Conservation (phyloP, 2,797 vertebrate species). For the Champsocephalus esox region DNA sequence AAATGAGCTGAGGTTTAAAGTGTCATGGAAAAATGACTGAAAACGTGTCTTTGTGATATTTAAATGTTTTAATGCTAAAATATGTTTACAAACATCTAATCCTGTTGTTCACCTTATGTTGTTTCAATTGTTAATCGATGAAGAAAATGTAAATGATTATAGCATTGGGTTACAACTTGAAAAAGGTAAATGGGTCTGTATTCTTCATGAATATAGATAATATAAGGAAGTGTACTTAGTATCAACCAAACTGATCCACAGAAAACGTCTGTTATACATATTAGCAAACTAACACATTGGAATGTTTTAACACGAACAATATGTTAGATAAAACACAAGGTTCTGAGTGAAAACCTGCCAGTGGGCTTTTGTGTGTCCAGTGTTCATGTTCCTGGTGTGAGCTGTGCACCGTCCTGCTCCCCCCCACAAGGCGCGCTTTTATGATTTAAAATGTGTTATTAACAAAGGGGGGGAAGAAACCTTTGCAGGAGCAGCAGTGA, state of each 20-base stretch:
- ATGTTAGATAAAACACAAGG: background rate
- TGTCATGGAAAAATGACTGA: too few species aligned
- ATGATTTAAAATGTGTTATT: constrained; percentile 60
- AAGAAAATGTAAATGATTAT: too few species aligned
- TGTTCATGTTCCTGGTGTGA: background rate
- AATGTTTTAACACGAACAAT: background rate
- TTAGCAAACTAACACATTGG: background rate
- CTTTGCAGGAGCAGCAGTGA: constrained; percentile 34
- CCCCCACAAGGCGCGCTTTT: background rate
- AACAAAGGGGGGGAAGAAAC: constrained; percentile 41
- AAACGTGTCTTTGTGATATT: too few species aligned
- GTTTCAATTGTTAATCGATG: too few species aligned
- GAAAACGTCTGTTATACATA: background rate
- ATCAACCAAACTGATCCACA: background rate
- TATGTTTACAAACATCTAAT: too few species aligned
- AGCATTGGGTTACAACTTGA: too few species aligned
- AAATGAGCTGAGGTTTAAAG: too few species aligned
- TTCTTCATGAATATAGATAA: too few species aligned
- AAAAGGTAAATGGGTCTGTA: too few species aligned
- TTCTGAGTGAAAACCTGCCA: background rate
- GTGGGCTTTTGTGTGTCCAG: background rate
- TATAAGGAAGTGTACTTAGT: background rate
- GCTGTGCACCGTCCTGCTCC: too few species aligned
- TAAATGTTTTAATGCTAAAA: too few species aligned
- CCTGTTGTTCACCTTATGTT: too few species aligned